phyloP scores from a whole-genome alignment of 2,888 invertebrate species.

The Serrognathus titanus region DNA sequence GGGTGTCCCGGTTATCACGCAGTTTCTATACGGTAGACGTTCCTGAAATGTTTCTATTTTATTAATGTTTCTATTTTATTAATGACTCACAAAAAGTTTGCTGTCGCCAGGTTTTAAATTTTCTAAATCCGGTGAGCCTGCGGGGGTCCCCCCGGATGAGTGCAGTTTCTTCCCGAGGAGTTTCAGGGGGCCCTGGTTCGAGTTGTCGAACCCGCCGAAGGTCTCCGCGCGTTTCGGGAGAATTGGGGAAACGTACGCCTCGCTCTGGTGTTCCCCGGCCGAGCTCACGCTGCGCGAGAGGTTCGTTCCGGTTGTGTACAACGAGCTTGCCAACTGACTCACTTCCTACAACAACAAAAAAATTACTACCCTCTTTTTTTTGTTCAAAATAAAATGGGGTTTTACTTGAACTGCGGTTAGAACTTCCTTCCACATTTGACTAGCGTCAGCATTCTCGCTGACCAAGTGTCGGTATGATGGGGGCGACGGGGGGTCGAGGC shows the following conservation, averaged over 20 bases:
- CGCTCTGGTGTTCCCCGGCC: conserved; percentile 88
- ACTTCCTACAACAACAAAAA: conserved; percentile 58
- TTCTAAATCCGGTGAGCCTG: conserved; percentile 45
- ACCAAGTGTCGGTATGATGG: conserved; percentile 76
- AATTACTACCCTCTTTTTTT: not conserved
- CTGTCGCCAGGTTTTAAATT: conserved; percentile 47
- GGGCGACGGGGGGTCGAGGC: conserved; percentile 58
- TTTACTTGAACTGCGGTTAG: conserved; percentile 68
- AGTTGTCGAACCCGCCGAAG: conserved; percentile 89
- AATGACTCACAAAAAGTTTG: conserved; percentile 46
- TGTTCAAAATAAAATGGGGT: not conserved
- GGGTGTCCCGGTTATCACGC: conserved; percentile 49
- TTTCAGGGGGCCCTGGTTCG: conserved; percentile 41
- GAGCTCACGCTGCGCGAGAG: conserved; percentile 90
- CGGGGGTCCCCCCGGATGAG: conserved; percentile 41
- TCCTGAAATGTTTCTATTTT: conserved; percentile 37
- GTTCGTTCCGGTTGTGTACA: conserved; percentile 72
- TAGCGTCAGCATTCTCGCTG: conserved; percentile 72
- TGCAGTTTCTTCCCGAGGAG: conserved; percentile 43
- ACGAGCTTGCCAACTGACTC: conserved; percentile 68
- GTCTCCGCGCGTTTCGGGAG: conserved; percentile 92
- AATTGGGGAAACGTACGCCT: conserved; percentile 79
- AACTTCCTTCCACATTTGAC: conserved; percentile 80
- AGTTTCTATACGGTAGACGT: conserved; percentile 53
- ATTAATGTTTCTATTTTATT: conserved; percentile 17